These are phyloP conservation scores for Cryptophagus acutangulus DNA, from an alignment of 2,888 invertebrate species.

Conservation along the genomic window DNA sequence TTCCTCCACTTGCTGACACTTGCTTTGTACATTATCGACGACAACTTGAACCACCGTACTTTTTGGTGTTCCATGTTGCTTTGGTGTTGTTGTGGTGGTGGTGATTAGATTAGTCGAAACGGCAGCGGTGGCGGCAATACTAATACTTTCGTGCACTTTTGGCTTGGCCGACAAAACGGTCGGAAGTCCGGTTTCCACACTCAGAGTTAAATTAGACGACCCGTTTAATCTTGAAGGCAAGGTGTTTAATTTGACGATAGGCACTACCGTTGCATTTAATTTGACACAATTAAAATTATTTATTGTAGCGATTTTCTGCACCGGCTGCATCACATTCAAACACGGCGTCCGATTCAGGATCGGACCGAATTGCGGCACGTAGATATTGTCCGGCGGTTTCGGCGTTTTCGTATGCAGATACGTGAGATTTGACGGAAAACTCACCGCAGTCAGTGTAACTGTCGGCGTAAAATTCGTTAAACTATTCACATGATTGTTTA, in stretches of 20 bases:
- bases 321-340: slow-evolving; percentile 43
- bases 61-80: slow-evolving; percentile 9
- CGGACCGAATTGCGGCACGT: slow-evolving; percentile 43
- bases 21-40: slow-evolving; percentile 25
- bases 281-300: slow-evolving; percentile 47
- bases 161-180: slow-evolving; percentile 43
- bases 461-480: slow-evolving; percentile 41
- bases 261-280: slow-evolving; percentile 48
- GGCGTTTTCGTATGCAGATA: slow-evolving; percentile 46
- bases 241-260: slow-evolving; percentile 47
- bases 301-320: slow-evolving; percentile 42
- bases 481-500: slow-evolving; percentile 28
- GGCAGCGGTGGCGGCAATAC: slow-evolving; percentile 9
- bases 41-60: slow-evolving; percentile 23
- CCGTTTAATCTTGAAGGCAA: slow-evolving; percentile 41
- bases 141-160: slow-evolving; percentile 27
- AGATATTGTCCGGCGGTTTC: slow-evolving; percentile 43
- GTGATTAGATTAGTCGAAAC: slow-evolving; percentile 13
- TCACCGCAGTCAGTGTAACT: slow-evolving; percentile 43
- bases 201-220: slow-evolving; percentile 29
- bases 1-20: slow-evolving; percentile 22
- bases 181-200: slow-evolving; percentile 44
- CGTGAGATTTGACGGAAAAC: slow-evolving; percentile 44
- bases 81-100: slow-evolving; percentile 19
- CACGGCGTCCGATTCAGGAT: slow-evolving; percentile 42